Evolutionary conservation across 2,888 invertebrate species (phyloP), one percentile per base, ranked within the genome.

Genomic region (Polietes domitor): DNA sequence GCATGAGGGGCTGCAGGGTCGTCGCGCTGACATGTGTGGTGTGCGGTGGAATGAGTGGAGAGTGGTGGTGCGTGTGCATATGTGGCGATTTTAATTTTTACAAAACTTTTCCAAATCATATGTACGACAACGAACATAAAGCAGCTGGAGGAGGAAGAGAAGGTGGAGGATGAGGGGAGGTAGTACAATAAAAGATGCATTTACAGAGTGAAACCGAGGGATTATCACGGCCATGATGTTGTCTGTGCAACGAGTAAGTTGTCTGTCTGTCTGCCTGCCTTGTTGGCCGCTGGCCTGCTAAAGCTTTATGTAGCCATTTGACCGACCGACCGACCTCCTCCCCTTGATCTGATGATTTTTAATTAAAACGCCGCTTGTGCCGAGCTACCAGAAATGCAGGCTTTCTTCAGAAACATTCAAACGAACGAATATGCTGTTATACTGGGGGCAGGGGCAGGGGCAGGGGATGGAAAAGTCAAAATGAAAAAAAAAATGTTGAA

Each of bases 401-500:
- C 58, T 15, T 58, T 58, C 24, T 58, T 58, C n/a, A 9, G 28
- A 32, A 61, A 15, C 61, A 28, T 32, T 61, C 61, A 61, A 61
- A 61, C 28, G 55, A 24, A n/a, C n/a, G 9, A 28, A 15, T 61
- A 4, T 55, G 19, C 21, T 58, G 26, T 58, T 58, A 24, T 41
- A 10, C 41, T 12, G 12, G 2, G 32, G 2, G 41, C 41, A 12
- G 41, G 9, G 12, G 41, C 6, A 41, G 41, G 41, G 41, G 41
- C 6, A 41, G 41, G 9, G 41, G 12, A 7, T 41, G 41, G 2
- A 41, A 4, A 41, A 12, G 9, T 2, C 41, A 26, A 63, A 61
- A 28, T 15, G 3, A 17, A 63, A 63, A 32, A 43, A 12, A 28
- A 50, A 73, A 77, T 77, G 76, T 77, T 82, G 82, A 78, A 74